Base-by-base conservation (phyloP, 2,888 invertebrate genomes). In the Drosophila cracens region DNA sequence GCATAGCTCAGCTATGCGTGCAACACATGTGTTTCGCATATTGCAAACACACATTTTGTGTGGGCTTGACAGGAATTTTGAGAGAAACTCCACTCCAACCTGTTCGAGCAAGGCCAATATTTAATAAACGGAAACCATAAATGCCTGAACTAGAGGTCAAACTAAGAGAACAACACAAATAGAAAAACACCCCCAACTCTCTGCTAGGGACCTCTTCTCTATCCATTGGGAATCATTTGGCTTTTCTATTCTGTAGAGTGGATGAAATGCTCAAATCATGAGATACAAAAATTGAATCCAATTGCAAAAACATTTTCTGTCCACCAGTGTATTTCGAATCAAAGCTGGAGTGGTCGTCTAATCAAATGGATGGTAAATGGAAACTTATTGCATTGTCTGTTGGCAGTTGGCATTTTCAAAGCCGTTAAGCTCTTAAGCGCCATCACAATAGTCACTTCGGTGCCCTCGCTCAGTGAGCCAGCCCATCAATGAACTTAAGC, bases 401-500 rank as follows among this genome's bases (percentile, higher is more conserved):
- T 59, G 11, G 27, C 11, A 11, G 27, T 48, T 54, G 63, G 46
- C 58, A 83, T 75, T 83, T 89, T 87, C 82, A 81, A 84, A 84
- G 87, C 87, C 89, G 87, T 84, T 84, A 84, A 84, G 89, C 89
- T 75, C 65, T 54, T 68, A 71, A 87, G 76, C 71, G 82, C 66
- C 83, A 68, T 58, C 71, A 59, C 49, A 62, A 72, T 62, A 65
- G 63, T 64, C 74, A 65, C 33, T 54, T 61, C 46, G 51, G 58
- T 46, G 54, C 56, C 33, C 25, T 33, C 31, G 49, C 40, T 57
- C 60, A 33, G 13, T 64, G 21, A 46, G 51, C 52, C 57, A 21
- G 46, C 10, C 18, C 59, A 65, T 72, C 79, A 70, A 79, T 81
- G 70, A 75, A 83, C 76, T 74, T 67, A 48, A 79, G 54, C 87